Evolutionary conservation across 2,888 invertebrate species (phyloP).

Genomic region (Cantharis lateralis): DNA sequence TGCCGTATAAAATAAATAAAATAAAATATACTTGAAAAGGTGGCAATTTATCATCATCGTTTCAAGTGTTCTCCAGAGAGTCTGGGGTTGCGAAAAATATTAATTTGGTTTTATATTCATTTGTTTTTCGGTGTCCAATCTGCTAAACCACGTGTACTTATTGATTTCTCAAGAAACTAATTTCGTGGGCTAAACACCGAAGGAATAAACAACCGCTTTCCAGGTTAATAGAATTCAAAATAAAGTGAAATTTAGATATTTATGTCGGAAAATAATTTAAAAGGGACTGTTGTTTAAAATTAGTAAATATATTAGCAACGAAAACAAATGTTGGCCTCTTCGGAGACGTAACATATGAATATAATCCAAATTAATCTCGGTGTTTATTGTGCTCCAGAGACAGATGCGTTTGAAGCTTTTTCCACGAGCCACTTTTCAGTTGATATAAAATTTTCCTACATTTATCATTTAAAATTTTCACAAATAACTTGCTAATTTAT

Average conservation of each 20-base stretch:
- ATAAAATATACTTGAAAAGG: not conserved
- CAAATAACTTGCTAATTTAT: not conserved
- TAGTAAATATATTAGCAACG: not conserved
- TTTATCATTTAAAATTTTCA: not conserved
- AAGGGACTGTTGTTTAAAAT: not conserved
- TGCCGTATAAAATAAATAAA: not conserved
- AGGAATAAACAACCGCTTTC: not conserved
- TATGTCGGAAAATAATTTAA: not conserved
- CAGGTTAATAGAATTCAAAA: not conserved
- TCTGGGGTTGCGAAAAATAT: not conserved
- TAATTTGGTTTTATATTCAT: not conserved
- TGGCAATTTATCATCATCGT: not conserved
- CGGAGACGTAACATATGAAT: constrained; percentile 12
- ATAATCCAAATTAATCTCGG: constrained; percentile 18
- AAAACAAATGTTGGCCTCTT: constrained; percentile 1
- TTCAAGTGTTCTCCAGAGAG: not conserved
- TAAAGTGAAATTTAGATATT: not conserved
- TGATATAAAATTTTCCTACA: not conserved
- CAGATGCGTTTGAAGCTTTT: constrained; percentile 2
- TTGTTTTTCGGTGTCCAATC: not conserved
- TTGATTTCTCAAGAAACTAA: not conserved
- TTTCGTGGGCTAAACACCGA: not conserved
- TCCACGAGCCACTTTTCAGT: not conserved
- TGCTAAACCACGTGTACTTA: not conserved
- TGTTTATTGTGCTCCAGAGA: constrained; percentile 17